Evolutionary conservation across 2,113 vertebrate species (phyloP).

Genomic region (Antennarius striatus): DNA sequence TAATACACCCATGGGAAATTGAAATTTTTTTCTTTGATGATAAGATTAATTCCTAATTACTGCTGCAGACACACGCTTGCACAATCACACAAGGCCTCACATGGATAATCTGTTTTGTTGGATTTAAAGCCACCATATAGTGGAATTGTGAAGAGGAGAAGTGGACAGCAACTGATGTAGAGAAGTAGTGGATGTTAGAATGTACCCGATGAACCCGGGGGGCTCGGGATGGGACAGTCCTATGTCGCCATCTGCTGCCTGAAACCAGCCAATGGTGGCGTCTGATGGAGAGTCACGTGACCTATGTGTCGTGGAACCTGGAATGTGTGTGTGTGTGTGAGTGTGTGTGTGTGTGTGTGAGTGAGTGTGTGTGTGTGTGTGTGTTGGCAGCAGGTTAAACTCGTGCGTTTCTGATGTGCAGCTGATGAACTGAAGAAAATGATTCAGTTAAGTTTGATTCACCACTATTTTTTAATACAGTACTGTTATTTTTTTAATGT

Average conservation of each 20-base stretch:
- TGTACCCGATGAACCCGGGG: conserved; percentile 70
- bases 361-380: too few species aligned
- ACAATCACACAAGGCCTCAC: conserved; percentile 19
- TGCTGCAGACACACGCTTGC: conserved; percentile 28
- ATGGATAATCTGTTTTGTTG: conserved; percentile 55
- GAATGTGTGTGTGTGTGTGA: too few species aligned
- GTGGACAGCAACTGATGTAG: conserved; percentile 66
- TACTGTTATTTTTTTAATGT: too few species aligned
- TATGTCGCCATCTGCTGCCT: conserved; percentile 67
- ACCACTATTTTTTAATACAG: too few species aligned
- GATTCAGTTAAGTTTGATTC: too few species aligned
- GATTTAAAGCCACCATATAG: conserved; percentile 40
- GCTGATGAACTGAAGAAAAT: too few species aligned
- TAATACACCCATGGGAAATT: conserved; percentile 71
- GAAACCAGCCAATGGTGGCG: too few species aligned
- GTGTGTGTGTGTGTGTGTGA: too few species aligned
- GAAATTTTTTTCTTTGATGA: conserved; percentile 69
- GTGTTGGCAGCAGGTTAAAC: too few species aligned
- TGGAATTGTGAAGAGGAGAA: conserved; percentile 49
- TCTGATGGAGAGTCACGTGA: too few species aligned
- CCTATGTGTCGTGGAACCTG: too few species aligned
- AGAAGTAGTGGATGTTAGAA: conserved; percentile 57
- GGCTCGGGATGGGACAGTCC: not conserved
- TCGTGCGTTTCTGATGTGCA: too few species aligned
- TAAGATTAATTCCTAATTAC: conserved; percentile 74